Conservation (phyloP, 2,113 vertebrate genomes). For the Diglossa brunneiventris region DNA sequence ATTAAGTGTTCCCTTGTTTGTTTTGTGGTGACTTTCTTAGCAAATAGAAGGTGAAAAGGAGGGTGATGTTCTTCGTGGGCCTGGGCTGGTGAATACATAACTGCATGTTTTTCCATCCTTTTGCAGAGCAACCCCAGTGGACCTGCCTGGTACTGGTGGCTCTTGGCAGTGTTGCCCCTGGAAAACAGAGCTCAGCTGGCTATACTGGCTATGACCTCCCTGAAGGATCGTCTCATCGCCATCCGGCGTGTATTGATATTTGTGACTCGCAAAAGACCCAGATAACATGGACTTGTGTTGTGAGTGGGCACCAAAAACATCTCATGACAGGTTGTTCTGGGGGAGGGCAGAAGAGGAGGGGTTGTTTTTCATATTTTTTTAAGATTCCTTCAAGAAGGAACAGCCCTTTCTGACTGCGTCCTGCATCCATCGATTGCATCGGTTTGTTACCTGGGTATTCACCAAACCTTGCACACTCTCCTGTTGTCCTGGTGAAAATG, state of each 20-base stretch:
- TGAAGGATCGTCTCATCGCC: constrained; percentile 88
- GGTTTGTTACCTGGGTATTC: constrained; percentile 34
- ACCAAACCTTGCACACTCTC: constrained; percentile 37
- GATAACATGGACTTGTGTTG: constrained; percentile 68
- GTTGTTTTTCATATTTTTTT: neutral
- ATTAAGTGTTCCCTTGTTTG: neutral
- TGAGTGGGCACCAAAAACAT: constrained; percentile 29
- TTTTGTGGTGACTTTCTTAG: neutral
- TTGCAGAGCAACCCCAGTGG: constrained; percentile 83
- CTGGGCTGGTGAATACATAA: neutral
- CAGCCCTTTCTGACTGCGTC: constrained; percentile 17
- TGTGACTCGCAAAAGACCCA: constrained; percentile 86
- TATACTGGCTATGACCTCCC: constrained; percentile 85
- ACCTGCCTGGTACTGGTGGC: constrained; percentile 94
- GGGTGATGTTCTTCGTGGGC: neutral
- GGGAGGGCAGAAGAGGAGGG: neutral
- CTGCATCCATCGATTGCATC: constrained; percentile 13
- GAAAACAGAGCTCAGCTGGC: constrained; percentile 89
- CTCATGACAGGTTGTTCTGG: neutral
- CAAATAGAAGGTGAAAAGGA: neutral
- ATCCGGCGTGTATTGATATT: constrained; percentile 86
- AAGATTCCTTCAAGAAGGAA: neutral
- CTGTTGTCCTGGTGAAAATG: constrained; percentile 62
- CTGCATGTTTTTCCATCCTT: neutral
- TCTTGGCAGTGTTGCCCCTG: constrained; percentile 86